These are phyloP conservation scores for Hydrophis major DNA, from an alignment of 2,797 vertebrate genomes.

Conservation along the genomic window DNA sequence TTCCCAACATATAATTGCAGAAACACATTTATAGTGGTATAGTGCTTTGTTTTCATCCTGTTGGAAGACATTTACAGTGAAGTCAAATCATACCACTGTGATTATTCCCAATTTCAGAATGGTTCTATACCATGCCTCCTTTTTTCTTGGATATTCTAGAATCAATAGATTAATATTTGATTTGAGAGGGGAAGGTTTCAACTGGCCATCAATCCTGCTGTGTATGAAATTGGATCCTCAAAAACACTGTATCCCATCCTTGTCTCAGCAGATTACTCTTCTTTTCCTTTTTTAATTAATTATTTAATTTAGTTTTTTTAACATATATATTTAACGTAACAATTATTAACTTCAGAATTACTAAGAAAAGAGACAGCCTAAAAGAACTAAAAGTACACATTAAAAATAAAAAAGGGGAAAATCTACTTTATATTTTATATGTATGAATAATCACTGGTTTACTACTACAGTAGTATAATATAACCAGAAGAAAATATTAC, in stretches of 20 bases:
- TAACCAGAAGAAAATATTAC: background rate
- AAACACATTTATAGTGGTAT: background rate
- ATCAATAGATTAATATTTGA: background rate
- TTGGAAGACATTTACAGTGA: background rate
- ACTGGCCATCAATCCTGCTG: background rate
- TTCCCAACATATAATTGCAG: background rate
- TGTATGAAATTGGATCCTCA: background rate
- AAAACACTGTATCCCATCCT: background rate
- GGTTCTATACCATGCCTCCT: background rate
- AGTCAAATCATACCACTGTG: background rate
- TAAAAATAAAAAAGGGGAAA: background rate
- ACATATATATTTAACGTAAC: background rate
- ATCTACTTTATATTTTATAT: background rate
- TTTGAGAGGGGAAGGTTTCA: background rate
- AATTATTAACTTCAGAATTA: background rate
- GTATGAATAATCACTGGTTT: background rate
- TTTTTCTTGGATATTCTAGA: background rate
- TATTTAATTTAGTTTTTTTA: background rate
- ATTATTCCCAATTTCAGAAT: background rate
- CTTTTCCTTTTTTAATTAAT: background rate
- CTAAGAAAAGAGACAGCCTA: background rate
- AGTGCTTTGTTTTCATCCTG: background rate
- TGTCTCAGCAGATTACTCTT: background rate
- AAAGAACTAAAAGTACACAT: background rate
- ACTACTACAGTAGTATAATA: background rate